Evolutionary conservation across 2,888 invertebrate genomes (phyloP), one percentile per base, ranked within the genome.

Genomic region (Trimorus sp.): DNA sequence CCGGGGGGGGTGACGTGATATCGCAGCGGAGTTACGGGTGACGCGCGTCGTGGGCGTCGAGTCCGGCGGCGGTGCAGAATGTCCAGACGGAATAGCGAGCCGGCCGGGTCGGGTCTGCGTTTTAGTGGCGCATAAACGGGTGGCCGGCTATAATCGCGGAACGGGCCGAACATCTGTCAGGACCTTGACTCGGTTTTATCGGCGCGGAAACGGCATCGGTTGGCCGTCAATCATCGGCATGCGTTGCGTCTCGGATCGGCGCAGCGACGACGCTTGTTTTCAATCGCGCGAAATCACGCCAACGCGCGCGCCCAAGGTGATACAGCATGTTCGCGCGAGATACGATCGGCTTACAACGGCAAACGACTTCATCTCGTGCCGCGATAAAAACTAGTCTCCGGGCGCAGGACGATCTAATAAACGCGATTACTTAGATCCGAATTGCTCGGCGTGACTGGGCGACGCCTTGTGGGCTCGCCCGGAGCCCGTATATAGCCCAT

Each of bases 401-500:
- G 51, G 36, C 66, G 74, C 62, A 58, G 60, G 71, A 36, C 71
- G 75, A 81, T 83, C 78, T 79, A 83, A 81, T 80, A 81, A 79
- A 81, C 80, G 83, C 83, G 81, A 83, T 83, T 81, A 81, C 79
- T 82, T 79, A 65, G 86, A 86, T 87, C 88, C 88, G 87, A 90
- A 90, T 91, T 89, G 90, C 88, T 86, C 86, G 82, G 82, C 84
- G 83, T 82, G 85, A 87, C 87, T 89, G 86, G 88, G 82, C 83
- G 85, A 84, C 85, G 85, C 84, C 86, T 85, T 86, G 87, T 86
- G 88, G 87, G 87, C 87, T 86, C 84, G 76, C 88, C 85, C 85
- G 88, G 88, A 88, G 87, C 87, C 86, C 85, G 86, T 88, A 88
- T 88, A 88, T 88, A 88, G 88, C 86, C 88, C 85, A 88, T 89